Evolutionary conservation across 1,140 invertebrate species (phyloP), one percentile per base, ranked within the genome.

Genomic region (Pogonomyrmex californicus): DNA sequence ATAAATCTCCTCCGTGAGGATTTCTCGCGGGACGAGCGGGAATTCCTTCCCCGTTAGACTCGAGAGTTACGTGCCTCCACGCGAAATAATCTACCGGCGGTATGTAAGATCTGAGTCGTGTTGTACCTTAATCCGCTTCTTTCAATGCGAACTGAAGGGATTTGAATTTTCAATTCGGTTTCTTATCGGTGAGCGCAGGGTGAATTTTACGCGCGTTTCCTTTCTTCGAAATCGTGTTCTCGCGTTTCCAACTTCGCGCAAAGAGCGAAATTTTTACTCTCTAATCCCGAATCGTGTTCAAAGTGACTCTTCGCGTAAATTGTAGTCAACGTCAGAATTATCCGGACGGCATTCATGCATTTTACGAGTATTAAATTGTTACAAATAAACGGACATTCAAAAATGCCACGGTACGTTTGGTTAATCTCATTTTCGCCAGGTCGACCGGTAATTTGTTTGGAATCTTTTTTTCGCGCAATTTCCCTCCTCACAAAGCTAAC

Each of bases 131-230:
- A 83, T 83, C 68, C 79, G 66, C 41, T 83, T 83, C 68, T 73
- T 83, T 60, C 79, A 47, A 54, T 12, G n/a, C 41, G 68, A 23
- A 49, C 54, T 54, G 68, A 73, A 83, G 60, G 47, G 63, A 77
- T 79, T 44, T 68, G 73, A 81, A 86, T 86, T 86, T 86, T 81
- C 85, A 81, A 86, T 82, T 79, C 44, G 66, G 17, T 17, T n/a
- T n/a, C 62, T 78, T 65, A 44, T 79, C 76, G 54, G 12, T 17
- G 23, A 23, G 49, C n/a, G 54, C 41, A 7, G 12, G 41, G 7
- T 60, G 41, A 60, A 82, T 73, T 73, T 82, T 51, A 23, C 6
- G 5, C 14, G 66, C 78, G 66, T 62, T 82, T 73, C 10, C 79
- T 60, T 58, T 33, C 78, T 38, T 36, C 30, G 14, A 6, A 73